Percentiles rank a stretch among this genome's conserved stretches.
phyloP scores from a whole-genome alignment of 2,888 invertebrate species.

The Plagodis dolabraria region DNA sequence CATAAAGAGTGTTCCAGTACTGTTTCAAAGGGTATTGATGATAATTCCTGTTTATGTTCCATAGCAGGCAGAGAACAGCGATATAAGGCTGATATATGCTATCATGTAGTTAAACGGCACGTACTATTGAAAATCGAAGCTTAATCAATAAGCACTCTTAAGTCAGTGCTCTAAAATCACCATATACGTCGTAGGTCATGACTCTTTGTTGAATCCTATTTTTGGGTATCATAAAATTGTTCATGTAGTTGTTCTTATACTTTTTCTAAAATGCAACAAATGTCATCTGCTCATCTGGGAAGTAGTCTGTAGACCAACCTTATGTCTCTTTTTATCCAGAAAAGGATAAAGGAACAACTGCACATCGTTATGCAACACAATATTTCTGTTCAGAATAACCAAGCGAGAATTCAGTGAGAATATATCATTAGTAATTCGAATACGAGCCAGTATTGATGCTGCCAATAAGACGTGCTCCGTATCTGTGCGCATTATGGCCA shows the following conservation, averaged over 20 bases:
- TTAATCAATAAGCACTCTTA: slow-evolving; percentile 24
- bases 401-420: slow-evolving; percentile 11
- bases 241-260: too few relatives aligned
- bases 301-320: too few relatives aligned
- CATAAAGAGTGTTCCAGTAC: slow-evolving; percentile 63
- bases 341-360: too few relatives aligned
- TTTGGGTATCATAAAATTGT: too few relatives aligned
- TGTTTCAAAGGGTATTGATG: slow-evolving; percentile 67
- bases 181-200: too few relatives aligned
- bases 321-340: too few relatives aligned
- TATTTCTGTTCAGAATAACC: too few relatives aligned
- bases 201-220: too few relatives aligned
- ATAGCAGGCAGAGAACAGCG: slow-evolving; percentile 54
- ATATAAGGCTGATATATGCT: slow-evolving; percentile 51
- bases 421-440: slow-evolving; percentile 13
- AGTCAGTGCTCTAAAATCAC: neutral
- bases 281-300: too few relatives aligned
- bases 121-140: slow-evolving; percentile 36
- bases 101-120: slow-evolving; percentile 46
- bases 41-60: slow-evolving; percentile 68
- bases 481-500: slow-evolving; percentile 37
- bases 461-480: slow-evolving; percentile 36
- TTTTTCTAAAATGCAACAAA: too few relatives aligned
- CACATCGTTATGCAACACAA: too few relatives aligned
- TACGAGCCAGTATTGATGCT: slow-evolving; percentile 31